Evolutionary conservation across 2,113 vertebrate genomes (phyloP), one percentile per base, ranked within the genome.

Genomic region (Nematolebias whitei): DNA sequence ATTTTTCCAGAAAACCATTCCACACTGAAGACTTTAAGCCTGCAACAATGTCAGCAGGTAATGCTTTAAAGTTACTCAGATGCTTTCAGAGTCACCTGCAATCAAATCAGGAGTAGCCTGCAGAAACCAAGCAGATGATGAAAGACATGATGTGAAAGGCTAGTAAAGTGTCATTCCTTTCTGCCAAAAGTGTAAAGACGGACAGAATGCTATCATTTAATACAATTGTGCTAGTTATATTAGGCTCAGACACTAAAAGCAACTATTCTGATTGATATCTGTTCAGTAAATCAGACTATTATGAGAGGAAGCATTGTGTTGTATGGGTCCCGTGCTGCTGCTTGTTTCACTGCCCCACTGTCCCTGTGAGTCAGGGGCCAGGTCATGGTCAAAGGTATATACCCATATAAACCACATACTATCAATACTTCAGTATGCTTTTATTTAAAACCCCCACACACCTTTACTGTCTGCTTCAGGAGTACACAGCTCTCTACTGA

Each of bases 291-390:
- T 52, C 18, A 29, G 8, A 43, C 16, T 49, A 20, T 20, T 40
- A 71, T 74, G 79, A 85, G 83, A 79, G 78, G 74, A 77, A 75
- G 63, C 82, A 85, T 61, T 70, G 76, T 61, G 79, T 76, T 82
- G 51, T 82, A 85, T 78, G 90, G 87, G 88, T 54, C 88, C 78
- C 71, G 81, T 89, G 80, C 73, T 90, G 88, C 90, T 91, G 91
- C 85, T 84, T 87, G 83, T 87, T 84, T 87, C 89, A 86, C 85
- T 83, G 88, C 85, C 91, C 90, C 85, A 91, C 93, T 91, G 90
- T 91, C 85, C 85, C 90, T 68, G 80, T 88, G 92, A 81, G 91
- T 76, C 86, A 92, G 88, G 87, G 88, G 90, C 68, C 89, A 79
- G 88, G 89, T 88, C 89, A 86, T 69, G 71, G 87, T 14, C 20